phyloP scores from a whole-genome alignment of 1,140 invertebrate species.

The Nephila pilipes region DNA sequence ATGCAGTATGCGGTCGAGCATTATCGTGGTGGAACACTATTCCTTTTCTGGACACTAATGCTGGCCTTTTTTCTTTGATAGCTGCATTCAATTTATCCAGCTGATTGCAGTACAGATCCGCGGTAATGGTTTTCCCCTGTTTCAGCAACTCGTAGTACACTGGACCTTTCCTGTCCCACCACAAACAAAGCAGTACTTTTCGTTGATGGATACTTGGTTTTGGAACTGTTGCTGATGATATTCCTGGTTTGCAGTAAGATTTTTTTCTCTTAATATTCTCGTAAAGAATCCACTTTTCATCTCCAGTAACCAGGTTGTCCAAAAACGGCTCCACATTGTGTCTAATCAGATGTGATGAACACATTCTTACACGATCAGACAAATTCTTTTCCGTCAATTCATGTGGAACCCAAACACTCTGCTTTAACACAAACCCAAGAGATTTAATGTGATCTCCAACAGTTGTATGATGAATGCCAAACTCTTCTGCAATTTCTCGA shows the following conservation, averaged over 20 bases:
- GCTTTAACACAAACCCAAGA: conserved; percentile 52
- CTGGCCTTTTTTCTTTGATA: conserved; percentile 66
- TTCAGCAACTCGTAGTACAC: conserved; percentile 8
- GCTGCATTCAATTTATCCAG: conserved; percentile 69
- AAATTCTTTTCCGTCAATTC: conserved; percentile 48
- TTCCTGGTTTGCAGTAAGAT: too few species aligned
- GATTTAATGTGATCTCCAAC: conserved; percentile 52
- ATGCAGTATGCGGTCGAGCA: neutral
- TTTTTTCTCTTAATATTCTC: too few species aligned
- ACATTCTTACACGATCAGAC: neutral
- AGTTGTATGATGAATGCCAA: conserved; percentile 11
- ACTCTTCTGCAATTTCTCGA: too few species aligned
- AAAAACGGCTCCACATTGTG: too few species aligned
- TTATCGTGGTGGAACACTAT: conserved; percentile 52
- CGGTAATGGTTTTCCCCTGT: conserved; percentile 59
- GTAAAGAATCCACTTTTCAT: too few species aligned
- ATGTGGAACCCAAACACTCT: conserved; percentile 41
- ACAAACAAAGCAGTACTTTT: too few species aligned
- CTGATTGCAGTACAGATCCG: conserved; percentile 59
- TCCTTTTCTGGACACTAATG: conserved; percentile 66
- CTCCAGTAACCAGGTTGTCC: too few species aligned
- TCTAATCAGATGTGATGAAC: too few species aligned
- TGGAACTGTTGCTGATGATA: too few species aligned
- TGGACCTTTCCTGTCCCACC: too few species aligned
- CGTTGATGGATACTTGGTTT: too few species aligned